phyloP scores from a whole-genome alignment of 2,888 invertebrate species.

The Xestoiulus laeticollis region DNA sequence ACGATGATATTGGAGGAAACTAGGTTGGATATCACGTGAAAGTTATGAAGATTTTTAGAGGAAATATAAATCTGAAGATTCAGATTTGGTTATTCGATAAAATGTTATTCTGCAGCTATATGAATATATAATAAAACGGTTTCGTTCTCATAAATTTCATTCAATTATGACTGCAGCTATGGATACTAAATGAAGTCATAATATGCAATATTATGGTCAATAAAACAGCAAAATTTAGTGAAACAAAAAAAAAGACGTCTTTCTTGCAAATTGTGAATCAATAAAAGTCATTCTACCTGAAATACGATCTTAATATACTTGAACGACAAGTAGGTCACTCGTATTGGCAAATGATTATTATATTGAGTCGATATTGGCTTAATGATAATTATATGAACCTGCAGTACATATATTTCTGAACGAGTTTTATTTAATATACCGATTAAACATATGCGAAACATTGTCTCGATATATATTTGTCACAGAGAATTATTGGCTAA shows the following conservation, averaged over 20 bases:
- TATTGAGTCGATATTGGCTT: neutral
- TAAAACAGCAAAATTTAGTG: neutral
- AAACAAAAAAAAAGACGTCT: neutral
- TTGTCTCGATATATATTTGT: too few relatives aligned
- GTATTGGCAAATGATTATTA: neutral
- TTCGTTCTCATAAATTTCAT: neutral
- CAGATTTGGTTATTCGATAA: too few relatives aligned
- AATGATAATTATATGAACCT: neutral
- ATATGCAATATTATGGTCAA: neutral
- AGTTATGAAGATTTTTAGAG: too few relatives aligned
- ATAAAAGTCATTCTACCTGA: neutral
- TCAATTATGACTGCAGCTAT: neutral
- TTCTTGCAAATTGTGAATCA: conserved; percentile 32
- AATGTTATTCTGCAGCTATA: too few relatives aligned
- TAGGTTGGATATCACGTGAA: too few relatives aligned
- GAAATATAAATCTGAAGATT: too few relatives aligned
- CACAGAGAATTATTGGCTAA: too few relatives aligned
- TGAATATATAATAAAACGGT: neutral
- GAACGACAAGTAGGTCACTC: neutral
- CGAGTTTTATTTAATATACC: too few relatives aligned
- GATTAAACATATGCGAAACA: too few relatives aligned
- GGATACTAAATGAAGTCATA: conserved; percentile 10
- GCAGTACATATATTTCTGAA: too few relatives aligned
- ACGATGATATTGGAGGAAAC: too few relatives aligned
- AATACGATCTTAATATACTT: neutral